Evolutionary conservation across 2,113 vertebrate species (phyloP), one percentile per base, ranked within the genome.

Genomic region (Scolopax mira): DNA sequence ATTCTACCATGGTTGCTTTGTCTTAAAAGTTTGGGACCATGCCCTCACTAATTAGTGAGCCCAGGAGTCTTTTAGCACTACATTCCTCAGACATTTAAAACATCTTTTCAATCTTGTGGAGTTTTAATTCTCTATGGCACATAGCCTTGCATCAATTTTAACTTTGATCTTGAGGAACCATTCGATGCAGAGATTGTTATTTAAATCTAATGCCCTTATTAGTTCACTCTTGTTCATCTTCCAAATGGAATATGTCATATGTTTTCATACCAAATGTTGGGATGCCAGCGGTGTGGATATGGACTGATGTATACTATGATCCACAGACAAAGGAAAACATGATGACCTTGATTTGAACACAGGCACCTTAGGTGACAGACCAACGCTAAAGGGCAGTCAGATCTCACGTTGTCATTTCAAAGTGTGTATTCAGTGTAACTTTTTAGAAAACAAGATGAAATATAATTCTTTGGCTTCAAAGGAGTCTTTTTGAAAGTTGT

Each of bases 381-480:
- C 93, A 75, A 42, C 46, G 74, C 95, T 85, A 96, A 95, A 96
- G 96, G 96, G 93, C 88, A 96, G 88, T 37, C 41, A 93, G 77
- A 96, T 93, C 94, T 93, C 95, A 93, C 86, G 6, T 80, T 93
- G 95, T 98, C 96, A 93, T 97, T 92, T 97, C 96, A 96, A 95
- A 97, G 96, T 96, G 85, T 97, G 93, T 77, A 96, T 97, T 98
- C 96, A 97, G 89, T 96, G 94, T 96, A 97, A 97, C 96, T 96
- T 97, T 98, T 97, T 90, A 98, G 96, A 93, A 97, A 97, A 93
- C 74, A 96, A 97, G 96, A 98, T 98, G 97, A 97, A 98, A 97
- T 96, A 75, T 89, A 94, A 96, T 97, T 97, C 97, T 98, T 97
- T 95, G 97, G 90, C 97, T 98, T 98, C 98, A 98, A 98, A 98